Evolutionary conservation across 2,888 invertebrate species (phyloP), one percentile per base, ranked within the genome.

Genomic region (Capitulum mitella): DNA sequence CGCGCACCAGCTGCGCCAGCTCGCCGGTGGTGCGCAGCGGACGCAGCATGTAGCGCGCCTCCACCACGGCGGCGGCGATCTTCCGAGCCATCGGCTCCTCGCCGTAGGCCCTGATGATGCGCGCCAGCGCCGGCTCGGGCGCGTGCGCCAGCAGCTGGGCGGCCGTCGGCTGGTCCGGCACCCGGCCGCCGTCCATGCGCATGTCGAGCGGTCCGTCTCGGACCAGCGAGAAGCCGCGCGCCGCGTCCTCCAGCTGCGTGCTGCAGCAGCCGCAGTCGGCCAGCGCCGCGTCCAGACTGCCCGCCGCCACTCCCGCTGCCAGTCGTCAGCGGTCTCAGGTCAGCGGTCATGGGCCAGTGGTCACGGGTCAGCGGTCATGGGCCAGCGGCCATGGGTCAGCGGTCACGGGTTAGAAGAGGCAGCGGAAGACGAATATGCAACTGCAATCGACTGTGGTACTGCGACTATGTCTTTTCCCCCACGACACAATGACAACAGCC

Each of bases 261-360:
- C 97, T 96, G 0, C 97, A 97, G 84, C 93, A 94, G 14, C 98
- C 98, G 85, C 94, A 92, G 87, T 98, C 97, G 87, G 97, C 94
- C 37, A 98, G 85, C 79, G 97, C 90, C 0, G 93, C 94, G 88
- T 97, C 96, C 51, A 98, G 87, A 78, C 91, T 90, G 79, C 89
- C 83, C 19, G 75, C 43, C n/a, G 19, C 14, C 2, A 80, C 54
- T n/a, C 79, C 76, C 12, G 78, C 70, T 43, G 70, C 51, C 40
- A 48, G 37, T n/a, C n/a, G n/a, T n/a, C n/a, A n/a, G n/a, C n/a
- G n/a, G n/a, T n/a, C n/a, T n/a, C n/a, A 64, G 34, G 22, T 14
- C 19, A 2, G 10, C 58, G 12, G 48, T 6, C 48, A 48, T 19
- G 12, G 48, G 48, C 12, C 97, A 97, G 84, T 93, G 94, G 14